These are phyloP conservation scores for Dyspetes luteomarginatus DNA, from an alignment of 2,888 invertebrate genomes.

Conservation along the genomic window DNA sequence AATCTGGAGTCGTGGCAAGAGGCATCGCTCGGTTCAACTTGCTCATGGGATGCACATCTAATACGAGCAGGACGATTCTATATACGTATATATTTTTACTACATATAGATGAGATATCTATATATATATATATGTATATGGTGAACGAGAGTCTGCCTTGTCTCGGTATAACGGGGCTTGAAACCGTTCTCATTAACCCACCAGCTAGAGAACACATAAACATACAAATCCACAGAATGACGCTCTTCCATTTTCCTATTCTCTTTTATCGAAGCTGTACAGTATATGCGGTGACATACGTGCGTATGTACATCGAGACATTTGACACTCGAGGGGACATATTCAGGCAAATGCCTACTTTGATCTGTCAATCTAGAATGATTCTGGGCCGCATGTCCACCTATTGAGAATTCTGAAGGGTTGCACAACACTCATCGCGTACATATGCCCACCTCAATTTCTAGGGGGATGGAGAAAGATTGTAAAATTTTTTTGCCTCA, in stretches of 20 bases:
- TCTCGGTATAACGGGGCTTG: conserved; percentile 75
- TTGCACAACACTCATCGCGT: no score
- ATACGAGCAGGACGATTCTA: conserved; percentile 35
- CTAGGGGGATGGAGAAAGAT: no score
- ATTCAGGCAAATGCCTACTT: no score
- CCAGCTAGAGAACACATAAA: conserved; percentile 71
- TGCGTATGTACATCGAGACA: no score
- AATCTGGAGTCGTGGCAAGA: conserved; percentile 39
- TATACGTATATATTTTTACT: conserved; percentile 15
- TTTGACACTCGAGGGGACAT: no score
- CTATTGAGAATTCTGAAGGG: no score
- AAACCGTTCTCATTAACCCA: conserved; percentile 81
- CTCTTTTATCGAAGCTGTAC: no score
- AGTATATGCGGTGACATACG: conserved; percentile 68
- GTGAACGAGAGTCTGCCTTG: conserved; percentile 55
- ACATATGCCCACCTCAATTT: no score
- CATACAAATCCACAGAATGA: conserved; percentile 25
- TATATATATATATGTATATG: conserved; percentile 18
- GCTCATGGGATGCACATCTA: conserved; percentile 43
- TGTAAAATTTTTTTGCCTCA: no score
- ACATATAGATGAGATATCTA: no score
- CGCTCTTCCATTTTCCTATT: conserved; percentile 37
- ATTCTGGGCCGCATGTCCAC: no score
- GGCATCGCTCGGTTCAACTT: conserved; percentile 52
- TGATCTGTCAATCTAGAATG: no score